A percentile compares a stretch with the other conserved stretches of the same genome.
phyloP scores from a whole-genome alignment of 2,113 vertebrate species.

The Nyctibius bracteatus region DNA sequence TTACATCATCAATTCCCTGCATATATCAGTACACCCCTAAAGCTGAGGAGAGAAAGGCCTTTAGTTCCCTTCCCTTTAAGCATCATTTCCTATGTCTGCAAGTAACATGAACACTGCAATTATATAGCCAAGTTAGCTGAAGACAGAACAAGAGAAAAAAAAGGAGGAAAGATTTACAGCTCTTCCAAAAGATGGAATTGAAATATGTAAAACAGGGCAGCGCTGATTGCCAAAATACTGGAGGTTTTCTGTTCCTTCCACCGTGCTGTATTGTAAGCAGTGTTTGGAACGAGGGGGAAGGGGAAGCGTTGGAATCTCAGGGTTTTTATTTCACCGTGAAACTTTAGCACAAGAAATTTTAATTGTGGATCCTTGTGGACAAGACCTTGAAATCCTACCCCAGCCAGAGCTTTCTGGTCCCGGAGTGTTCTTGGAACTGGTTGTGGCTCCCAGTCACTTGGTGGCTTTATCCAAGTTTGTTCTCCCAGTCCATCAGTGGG shows the following conservation, averaged over 20 bases:
- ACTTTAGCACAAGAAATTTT: conserved; percentile 70
- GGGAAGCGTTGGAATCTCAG: conserved; percentile 36
- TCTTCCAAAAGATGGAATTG: conserved; percentile 22
- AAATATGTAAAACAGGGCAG: conserved; percentile 39
- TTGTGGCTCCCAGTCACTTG: conserved; percentile 28
- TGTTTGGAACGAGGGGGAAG: background rate
- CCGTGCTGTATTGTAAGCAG: background rate
- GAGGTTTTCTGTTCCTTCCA: conserved; percentile 57
- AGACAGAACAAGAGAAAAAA: background rate
- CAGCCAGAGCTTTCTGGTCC: conserved; percentile 33
- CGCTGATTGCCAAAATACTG: conserved; percentile 26
- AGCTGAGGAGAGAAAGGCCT: background rate
- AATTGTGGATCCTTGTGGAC: conserved; percentile 71
- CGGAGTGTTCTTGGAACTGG: conserved; percentile 51
- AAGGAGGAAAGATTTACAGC: background rate
- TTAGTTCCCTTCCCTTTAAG: background rate
- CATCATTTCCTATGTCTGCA: background rate
- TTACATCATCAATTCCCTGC: background rate
- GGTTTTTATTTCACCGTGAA: conserved; percentile 66
- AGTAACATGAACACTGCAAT: background rate
- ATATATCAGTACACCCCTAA: background rate
- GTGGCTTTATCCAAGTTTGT: background rate
- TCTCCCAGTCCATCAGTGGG: background rate
- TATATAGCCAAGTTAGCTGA: background rate
- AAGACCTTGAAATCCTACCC: conserved; percentile 67